Base-by-base conservation (phyloP, 2,113 vertebrate genomes). In the Notothenia coriiceps region DNA sequence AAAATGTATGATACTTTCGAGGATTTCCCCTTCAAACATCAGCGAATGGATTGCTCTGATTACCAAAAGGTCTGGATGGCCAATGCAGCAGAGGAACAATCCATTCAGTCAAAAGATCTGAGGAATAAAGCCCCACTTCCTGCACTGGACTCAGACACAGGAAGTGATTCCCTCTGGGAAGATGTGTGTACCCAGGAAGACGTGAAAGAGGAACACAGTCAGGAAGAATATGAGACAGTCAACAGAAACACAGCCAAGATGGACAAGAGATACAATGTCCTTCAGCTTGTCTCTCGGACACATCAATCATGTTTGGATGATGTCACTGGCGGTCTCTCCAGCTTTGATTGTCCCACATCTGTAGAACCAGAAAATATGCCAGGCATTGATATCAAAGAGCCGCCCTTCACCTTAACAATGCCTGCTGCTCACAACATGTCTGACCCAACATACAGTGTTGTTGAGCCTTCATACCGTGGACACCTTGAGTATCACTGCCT, bases 401-500 rank as follows among this genome's bases (percentile, higher is more conserved):
- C 51, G 63, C 46, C 10, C 20, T 20, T 2, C 33, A 46, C 18
- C 40, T 72, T 68, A 20, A 20, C 66, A 44, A 14, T 46, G 9
- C 3, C 75, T n/a, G 2, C 25, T 22, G 80, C 77, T 22, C 62
- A 51, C 35, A 74, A 62, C 11, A 25, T 22, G 20, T 57, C 47
- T 47, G 67, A 83, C 6, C 25, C 43, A 25, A 12, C 13, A 1
- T 40, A 25, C 43, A 60, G 22, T 64, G 25, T 25, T 56, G 54
- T 72, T 14, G 65, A 52, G 4, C 79, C 64, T 44, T 83, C 77
- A 20, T 92, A 94, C 74, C 44, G 7, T 10, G 87, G 85, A 43
- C 85, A 88, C 35, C 66, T 91, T 55, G 60, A 72, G 54, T 92
- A 90, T 70, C 88, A 89, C 43, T 87, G 56, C 35, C 22, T 90